Percentiles rank a stretch among this genome's conserved stretches.
phyloP scores from a whole-genome alignment of 2,797 vertebrate genomes.

The Heteromormyrus szaboi region DNA sequence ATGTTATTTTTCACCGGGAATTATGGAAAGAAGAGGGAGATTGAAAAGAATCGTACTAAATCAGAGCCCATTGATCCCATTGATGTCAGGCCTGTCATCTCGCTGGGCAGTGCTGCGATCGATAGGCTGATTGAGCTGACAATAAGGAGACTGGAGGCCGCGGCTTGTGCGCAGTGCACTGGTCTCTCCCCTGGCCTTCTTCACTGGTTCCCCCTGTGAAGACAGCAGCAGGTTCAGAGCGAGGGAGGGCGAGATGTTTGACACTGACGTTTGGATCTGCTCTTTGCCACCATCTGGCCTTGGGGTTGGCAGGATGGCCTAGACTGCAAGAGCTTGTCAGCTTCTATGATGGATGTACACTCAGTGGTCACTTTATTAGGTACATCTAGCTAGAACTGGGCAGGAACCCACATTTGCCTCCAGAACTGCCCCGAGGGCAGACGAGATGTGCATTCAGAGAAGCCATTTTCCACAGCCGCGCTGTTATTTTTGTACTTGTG shows the following conservation, averaged over 20 bases:
- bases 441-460: not conserved
- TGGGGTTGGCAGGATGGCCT: not conserved
- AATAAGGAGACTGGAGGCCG: not conserved
- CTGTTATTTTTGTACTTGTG: not conserved
- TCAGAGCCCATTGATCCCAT: slow-evolving; percentile 10
- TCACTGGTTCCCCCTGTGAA: not conserved
- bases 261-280: not conserved
- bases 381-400: not conserved
- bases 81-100: not conserved
- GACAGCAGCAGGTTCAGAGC: not conserved
- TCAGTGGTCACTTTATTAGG: not conserved
- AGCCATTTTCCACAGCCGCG: not conserved
- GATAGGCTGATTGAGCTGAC: slow-evolving; percentile 10
- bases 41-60: slow-evolving; percentile 6
- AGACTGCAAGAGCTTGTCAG: not conserved
- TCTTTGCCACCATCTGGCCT: not conserved
- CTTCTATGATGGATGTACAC: not conserved
- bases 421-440: not conserved
- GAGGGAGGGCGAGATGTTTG: not conserved
- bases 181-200: not conserved
- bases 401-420: not conserved
- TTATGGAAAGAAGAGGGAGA: not conserved
- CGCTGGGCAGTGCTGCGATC: not conserved
- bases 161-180: not conserved
- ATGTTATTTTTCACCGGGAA: not conserved